phyloP scores from a whole-genome alignment of 2,797 vertebrate species.

The Synaphobranchus kaupii region DNA sequence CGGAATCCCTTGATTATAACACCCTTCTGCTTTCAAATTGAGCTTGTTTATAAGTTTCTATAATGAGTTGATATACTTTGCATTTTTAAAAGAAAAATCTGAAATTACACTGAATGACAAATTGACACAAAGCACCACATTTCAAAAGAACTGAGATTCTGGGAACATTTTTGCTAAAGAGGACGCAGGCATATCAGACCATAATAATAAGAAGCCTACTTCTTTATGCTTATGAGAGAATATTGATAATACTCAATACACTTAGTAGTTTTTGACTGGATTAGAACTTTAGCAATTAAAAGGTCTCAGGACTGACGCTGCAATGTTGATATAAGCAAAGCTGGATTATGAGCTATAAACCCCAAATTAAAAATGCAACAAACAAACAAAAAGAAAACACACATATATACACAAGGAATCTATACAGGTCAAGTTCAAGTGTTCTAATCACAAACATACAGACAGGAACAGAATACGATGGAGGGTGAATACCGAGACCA shows the following conservation, averaged over 20 bases:
- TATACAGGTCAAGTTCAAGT: constrained; percentile 28
- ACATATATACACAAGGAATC: constrained; percentile 17
- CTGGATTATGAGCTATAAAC: constrained; percentile 20
- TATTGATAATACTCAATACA: constrained; percentile 56
- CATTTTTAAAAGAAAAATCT: constrained; percentile 28
- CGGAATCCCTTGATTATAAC: not conserved
- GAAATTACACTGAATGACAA: constrained; percentile 38
- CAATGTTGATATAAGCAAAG: constrained; percentile 2
- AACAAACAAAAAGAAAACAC: not conserved
- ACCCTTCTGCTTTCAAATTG: not conserved
- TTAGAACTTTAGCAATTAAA: not conserved
- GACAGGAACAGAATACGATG: not conserved
- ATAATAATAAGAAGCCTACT: not conserved
- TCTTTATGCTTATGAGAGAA: constrained; percentile 36
- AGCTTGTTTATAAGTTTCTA: not conserved
- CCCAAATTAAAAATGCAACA: not conserved
- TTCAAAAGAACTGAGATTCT: constrained; percentile 17
- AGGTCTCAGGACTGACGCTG: not conserved
- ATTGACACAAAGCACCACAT: constrained; percentile 29
- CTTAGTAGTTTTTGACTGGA: not conserved
- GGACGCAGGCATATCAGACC: constrained; percentile 7
- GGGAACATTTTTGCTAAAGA: constrained; percentile 3
- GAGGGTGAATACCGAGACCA: constrained; percentile 41
- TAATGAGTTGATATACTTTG: not conserved
- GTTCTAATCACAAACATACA: constrained; percentile 22